Evolutionary conservation across 2,888 invertebrate genomes (phyloP).

Genomic region (Cantharis nigra): DNA sequence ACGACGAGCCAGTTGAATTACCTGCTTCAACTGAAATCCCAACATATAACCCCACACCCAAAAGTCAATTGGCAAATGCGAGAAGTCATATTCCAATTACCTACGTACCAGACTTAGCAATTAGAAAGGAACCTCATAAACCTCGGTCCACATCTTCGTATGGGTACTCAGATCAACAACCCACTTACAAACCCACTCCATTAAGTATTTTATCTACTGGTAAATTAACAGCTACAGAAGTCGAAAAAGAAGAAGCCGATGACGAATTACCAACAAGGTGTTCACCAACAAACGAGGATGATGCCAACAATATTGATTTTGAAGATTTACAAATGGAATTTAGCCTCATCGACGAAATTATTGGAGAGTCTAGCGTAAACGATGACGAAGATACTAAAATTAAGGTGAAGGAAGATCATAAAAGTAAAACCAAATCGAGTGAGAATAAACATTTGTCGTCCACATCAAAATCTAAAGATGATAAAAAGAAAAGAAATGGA

Average conservation of each 20-base stretch:
- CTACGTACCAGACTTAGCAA: conserved; percentile 60
- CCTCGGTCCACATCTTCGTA: conserved; percentile 36
- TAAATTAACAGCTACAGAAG: conserved; percentile 7
- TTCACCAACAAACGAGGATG: conserved; percentile 15
- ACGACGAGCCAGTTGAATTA: conserved; percentile 59
- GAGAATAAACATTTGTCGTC: background rate
- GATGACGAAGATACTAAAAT: background rate
- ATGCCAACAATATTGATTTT: conserved; percentile 43
- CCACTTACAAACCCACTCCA: conserved; percentile 54
- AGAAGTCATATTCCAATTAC: conserved; percentile 57
- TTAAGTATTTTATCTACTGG: conserved; percentile 49
- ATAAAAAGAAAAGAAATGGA: conserved; percentile 11
- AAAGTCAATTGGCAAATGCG: conserved; percentile 55
- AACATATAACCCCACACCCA: conserved; percentile 56
- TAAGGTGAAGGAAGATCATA: conserved; percentile 15
- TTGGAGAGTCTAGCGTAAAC: conserved; percentile 35
- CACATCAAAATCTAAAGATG: conserved; percentile 15
- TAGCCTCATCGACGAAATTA: conserved; percentile 55
- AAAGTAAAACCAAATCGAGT: conserved; percentile 9
- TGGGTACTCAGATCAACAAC: conserved; percentile 38
- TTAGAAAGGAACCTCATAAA: conserved; percentile 55
- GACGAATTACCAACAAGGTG: background rate
- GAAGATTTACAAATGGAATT: conserved; percentile 53
- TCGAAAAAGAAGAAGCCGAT: conserved; percentile 5
- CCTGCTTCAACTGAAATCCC: conserved; percentile 52